phyloP scores from a whole-genome alignment of 2,888 invertebrate genomes.

The Abrostola triplasia region DNA sequence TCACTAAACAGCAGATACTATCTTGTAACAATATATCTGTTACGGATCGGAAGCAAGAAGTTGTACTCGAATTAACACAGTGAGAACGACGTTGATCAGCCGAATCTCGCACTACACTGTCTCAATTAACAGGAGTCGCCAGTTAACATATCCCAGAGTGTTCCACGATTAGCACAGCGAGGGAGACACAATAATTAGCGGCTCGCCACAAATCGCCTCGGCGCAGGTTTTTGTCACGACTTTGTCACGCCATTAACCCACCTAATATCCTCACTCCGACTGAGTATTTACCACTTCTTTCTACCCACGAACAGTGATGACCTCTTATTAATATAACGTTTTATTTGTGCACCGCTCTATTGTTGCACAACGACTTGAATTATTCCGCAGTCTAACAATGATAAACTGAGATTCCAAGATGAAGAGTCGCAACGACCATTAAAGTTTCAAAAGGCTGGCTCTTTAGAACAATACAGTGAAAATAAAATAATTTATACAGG shows the following conservation, averaged over 20 bases:
- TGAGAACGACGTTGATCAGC: slow-evolving; percentile 65
- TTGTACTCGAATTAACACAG: slow-evolving; percentile 50
- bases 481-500: slow-evolving; percentile 88
- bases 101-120: slow-evolving; percentile 64
- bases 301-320: slow-evolving; percentile 7
- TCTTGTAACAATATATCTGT: neutral
- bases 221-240: slow-evolving; percentile 52
- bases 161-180: slow-evolving; percentile 68
- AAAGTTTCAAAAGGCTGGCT: slow-evolving; percentile 83
- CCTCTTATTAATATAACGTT: slow-evolving; percentile 20
- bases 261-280: slow-evolving; percentile 25
- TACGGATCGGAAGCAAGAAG: slow-evolving; percentile 5
- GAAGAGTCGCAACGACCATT: slow-evolving; percentile 79
- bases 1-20: neutral
- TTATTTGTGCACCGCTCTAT: slow-evolving; percentile 27
- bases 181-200: slow-evolving; percentile 56
- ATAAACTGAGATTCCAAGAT: slow-evolving; percentile 76
- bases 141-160: slow-evolving; percentile 58
- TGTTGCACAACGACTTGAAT: slow-evolving; percentile 55
- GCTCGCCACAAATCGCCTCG: slow-evolving; percentile 41
- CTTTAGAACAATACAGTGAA: slow-evolving; percentile 86
- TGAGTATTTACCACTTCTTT: slow-evolving; percentile 20
- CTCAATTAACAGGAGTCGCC: slow-evolving; percentile 63
- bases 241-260: slow-evolving; percentile 23
- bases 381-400: slow-evolving; percentile 64